Base-by-base conservation (phyloP, 2,113 vertebrate species). In the Phylloscopus whistleri region DNA sequence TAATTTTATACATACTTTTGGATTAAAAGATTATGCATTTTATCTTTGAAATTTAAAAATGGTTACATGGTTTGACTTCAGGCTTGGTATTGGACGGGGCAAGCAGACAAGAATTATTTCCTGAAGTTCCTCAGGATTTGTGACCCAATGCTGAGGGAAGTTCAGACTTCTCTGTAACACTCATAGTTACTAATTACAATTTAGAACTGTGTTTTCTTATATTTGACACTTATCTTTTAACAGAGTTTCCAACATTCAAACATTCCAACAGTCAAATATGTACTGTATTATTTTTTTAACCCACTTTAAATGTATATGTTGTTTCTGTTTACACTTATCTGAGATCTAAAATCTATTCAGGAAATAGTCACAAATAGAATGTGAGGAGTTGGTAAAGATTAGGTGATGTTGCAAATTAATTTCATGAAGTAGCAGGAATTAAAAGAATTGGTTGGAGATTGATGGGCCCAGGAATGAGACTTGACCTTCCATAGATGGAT, bases 61-160 rank as follows among this genome's bases (percentile, higher is more conserved):
- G 11, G 13, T 80, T 48, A 16, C 18, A 4, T 88, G 9, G 60
- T 89, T 89, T 67, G 84, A 76, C 19, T 73, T 60, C 55, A 83
- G 30, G 28, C 59, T 79, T 67, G 31, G 46, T 21, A 35, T 22
- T 59, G 16, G 43, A 13, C 41, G 43, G 52, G 56, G 30, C 13
- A 53, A 70, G 23, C 6, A 51, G 37, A 24, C 11, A 86, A 26
- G 55, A 51, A 27, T 63, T 56, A 66, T 44, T 87, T 69, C 10
- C 16, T 0, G 0, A 22, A 7, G 23, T 56, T 62, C 18, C 23
- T 68, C 26, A 26, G 35, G 11, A 27, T 8, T 10, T n/a, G 3
- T 75, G 19, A 5, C 8, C 17, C 12, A 68, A 0, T 64, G 33
- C 33, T 86, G 58, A 59, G 37, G 23, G 39, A 67, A 14, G 7